Evolutionary conservation across 2,888 invertebrate species (phyloP).

Genomic region (Dinocampus coccinellae): DNA sequence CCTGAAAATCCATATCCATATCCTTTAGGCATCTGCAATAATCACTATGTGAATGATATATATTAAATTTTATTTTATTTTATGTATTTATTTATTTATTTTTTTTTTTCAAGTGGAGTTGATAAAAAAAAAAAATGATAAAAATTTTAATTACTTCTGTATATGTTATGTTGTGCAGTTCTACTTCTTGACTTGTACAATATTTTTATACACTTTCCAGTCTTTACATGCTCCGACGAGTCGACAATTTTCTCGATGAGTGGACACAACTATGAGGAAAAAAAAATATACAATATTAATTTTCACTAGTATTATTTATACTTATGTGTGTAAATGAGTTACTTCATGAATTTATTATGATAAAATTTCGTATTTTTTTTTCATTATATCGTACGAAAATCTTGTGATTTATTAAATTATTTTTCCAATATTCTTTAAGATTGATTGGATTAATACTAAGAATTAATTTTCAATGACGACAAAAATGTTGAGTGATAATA

Average conservation of each 20-base stretch:
- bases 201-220: constrained; percentile 9
- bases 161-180: neutral
- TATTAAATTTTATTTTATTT: neutral
- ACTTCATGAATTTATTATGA: neutral
- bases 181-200: neutral
- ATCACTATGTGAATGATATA: neutral
- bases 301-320: neutral
- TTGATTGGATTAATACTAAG: too few relatives aligned
- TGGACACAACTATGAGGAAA: neutral
- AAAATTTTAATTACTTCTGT: neutral
- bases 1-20: too few relatives aligned
- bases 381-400: too few relatives aligned
- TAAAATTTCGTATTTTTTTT: neutral
- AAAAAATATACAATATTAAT: neutral
- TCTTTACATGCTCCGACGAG: neutral
- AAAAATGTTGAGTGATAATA: too few relatives aligned
- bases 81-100: neutral
- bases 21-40: neutral
- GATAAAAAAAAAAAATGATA: neutral
- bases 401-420: neutral
- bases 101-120: neutral
- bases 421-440: too few relatives aligned
- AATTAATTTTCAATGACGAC: too few relatives aligned
- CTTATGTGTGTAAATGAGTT: neutral
- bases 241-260: constrained; percentile 1